Evolutionary conservation across 2,888 invertebrate species (phyloP).

Genomic region (Xestia rhomboidea): DNA sequence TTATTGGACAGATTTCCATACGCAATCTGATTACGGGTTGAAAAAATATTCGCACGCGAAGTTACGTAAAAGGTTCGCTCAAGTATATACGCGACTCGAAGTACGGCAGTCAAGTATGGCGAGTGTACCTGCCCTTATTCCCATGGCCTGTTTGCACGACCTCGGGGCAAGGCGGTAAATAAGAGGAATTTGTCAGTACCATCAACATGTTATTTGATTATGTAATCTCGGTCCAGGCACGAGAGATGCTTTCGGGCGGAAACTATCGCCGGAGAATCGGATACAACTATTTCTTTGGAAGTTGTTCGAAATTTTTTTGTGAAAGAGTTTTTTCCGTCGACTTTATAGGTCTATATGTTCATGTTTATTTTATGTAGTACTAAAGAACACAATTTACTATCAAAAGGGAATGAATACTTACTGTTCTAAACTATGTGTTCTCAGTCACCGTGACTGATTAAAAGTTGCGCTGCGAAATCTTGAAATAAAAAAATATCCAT

Average conservation of each 20-base stretch:
- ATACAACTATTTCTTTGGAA: conserved; percentile 56
- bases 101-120: conserved; percentile 37
- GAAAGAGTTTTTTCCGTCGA: conserved; percentile 26
- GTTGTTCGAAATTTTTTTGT: conserved; percentile 43
- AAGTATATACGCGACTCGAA: conserved; percentile 20
- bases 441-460: background rate
- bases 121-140: conserved; percentile 59
- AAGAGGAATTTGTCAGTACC: conserved; percentile 65
- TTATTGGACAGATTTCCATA: conserved; percentile 57
- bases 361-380: conserved; percentile 8
- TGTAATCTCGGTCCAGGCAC: conserved; percentile 59
- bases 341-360: conserved; percentile 17
- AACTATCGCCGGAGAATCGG: conserved; percentile 58
- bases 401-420: background rate
- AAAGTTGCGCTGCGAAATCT: background rate
- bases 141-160: conserved; percentile 56
- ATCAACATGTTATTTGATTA: conserved; percentile 69
- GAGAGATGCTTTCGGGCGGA: conserved; percentile 47
- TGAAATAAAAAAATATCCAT: background rate
- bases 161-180: conserved; percentile 62
- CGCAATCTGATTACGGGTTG: conserved; percentile 57
- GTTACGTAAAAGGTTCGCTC: conserved; percentile 41
- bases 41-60: conserved; percentile 61
- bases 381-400: background rate
- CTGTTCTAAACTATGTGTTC: background rate